Conservation (phyloP, 2,113 vertebrate genomes). For the Rhinopomastus cyanomelas region DNA sequence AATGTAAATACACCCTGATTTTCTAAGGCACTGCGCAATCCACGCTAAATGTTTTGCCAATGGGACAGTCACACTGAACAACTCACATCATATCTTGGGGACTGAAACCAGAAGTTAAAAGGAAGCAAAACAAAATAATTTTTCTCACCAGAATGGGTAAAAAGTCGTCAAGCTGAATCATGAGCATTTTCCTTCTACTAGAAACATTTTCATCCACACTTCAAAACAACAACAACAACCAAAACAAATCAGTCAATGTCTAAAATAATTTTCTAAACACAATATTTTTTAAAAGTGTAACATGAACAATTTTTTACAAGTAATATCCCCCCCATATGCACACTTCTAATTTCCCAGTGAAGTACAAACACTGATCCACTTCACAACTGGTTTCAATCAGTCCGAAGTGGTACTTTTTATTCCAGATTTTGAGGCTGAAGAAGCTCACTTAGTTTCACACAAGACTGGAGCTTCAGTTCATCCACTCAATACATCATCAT, state of each 20-base stretch:
- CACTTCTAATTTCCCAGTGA: not conserved
- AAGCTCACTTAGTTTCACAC: not conserved
- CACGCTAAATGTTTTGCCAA: not conserved
- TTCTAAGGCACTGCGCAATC: not conserved
- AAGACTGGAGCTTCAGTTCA: not conserved
- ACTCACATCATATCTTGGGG: not conserved
- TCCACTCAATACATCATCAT: not conserved
- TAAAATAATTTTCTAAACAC: not conserved
- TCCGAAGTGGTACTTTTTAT: not conserved
- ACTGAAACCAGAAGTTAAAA: not conserved
- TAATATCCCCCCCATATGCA: not conserved
- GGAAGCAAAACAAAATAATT: not conserved
- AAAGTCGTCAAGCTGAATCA: not conserved
- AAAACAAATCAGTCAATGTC: too few species aligned
- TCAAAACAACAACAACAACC: not conserved
- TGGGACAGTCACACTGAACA: not conserved
- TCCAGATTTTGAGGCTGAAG: not conserved
- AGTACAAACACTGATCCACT: not conserved
- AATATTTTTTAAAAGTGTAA: not conserved
- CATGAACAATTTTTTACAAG: not conserved
- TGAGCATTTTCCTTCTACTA: not conserved
- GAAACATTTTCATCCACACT: not conserved
- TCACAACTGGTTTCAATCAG: not conserved
- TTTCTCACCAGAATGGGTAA: not conserved
- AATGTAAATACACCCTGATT: not conserved